Evolutionary conservation across 2,797 vertebrate genomes (phyloP), one percentile per base, ranked within the genome.

Genomic region (Halcyon badia): DNA sequence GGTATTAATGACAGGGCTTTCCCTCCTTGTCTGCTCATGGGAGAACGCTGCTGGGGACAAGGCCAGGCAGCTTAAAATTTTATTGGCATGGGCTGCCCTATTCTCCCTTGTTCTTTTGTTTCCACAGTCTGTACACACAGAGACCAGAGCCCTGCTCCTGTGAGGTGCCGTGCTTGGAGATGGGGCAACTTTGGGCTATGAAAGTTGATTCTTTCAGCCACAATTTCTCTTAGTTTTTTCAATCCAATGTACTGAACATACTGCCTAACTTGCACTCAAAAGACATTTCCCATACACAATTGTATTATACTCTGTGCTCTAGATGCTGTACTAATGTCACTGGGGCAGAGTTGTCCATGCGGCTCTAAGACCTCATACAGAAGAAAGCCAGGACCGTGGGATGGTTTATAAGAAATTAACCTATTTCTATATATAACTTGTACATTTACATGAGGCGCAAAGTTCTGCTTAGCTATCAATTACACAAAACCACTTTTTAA

Each of bases 21-120:
- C 64, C 71, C 89, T 72, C 42, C 42, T 60, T 73, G 70, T 51
- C 79, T 66, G 44, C 62, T 79, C 48, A 17, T 6, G 24, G 56
- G 14, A 76, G 39, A 82, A 51, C 0, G 0, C 42, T 19, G 48
- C 28, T 0, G 0, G 35, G 31, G 24, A 12, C 57, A n/a, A 77
- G 44, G 41, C 81, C 2, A 1, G 39, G 66, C 76, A 79, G 31
- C 10, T 76, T 51, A 33, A 54, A 62, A 61, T 66, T 66, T 1
- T 6, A 24, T 19, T 12, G 10, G 1, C 3, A 6, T 3, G 37
- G 48, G 44, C 56, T 84, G 48, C 62, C 70, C 48, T 77, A 11
- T 7, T 5, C 6, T 46, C 6, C 41, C 37, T 14, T 37, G 10
- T 30, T 70, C 62, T 57, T 76, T 56, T 25, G 46, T 64, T n/a